These are phyloP conservation scores for Poeciliopsis gracilis DNA, from an alignment of 2,797 vertebrate genomes.

Conservation along the genomic window DNA sequence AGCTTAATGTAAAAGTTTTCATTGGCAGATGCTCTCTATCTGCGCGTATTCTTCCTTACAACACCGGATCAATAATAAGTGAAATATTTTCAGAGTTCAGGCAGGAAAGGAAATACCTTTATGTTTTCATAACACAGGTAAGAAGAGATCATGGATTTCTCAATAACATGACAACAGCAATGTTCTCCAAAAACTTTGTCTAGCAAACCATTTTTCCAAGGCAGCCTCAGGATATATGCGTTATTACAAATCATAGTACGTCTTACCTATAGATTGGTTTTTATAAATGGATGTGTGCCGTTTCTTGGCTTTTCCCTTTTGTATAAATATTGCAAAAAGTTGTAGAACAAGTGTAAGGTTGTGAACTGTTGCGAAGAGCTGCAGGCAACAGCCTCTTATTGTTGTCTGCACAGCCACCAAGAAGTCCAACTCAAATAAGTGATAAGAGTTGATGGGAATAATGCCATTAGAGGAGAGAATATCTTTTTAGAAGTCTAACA, in stretches of 20 bases:
- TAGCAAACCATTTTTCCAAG: not conserved
- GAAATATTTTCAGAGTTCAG: not conserved
- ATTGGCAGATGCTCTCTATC: not conserved
- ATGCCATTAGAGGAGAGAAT: not conserved
- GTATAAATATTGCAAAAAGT: not conserved
- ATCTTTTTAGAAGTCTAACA: not conserved
- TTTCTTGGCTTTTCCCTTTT: not conserved
- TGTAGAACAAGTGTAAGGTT: not conserved
- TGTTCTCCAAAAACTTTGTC: not conserved
- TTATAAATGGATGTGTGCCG: slow-evolving; percentile 35
- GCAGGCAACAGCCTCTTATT: slow-evolving; percentile 5
- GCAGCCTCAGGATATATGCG: not conserved
- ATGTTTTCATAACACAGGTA: not conserved
- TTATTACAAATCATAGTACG: not conserved
- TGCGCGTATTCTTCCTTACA: not conserved
- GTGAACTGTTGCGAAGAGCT: slow-evolving; percentile 14
- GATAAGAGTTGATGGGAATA: not conserved
- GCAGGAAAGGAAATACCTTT: not conserved
- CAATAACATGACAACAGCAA: not conserved
- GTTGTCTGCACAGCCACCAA: not conserved
- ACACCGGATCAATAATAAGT: not conserved
- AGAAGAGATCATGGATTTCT: not conserved
- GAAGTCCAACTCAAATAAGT: not conserved
- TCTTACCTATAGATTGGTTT: slow-evolving; percentile 36
- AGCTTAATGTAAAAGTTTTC: not conserved